Evolutionary conservation across 2,888 invertebrate genomes (phyloP).

Genomic region (Platypus cylindrus): DNA sequence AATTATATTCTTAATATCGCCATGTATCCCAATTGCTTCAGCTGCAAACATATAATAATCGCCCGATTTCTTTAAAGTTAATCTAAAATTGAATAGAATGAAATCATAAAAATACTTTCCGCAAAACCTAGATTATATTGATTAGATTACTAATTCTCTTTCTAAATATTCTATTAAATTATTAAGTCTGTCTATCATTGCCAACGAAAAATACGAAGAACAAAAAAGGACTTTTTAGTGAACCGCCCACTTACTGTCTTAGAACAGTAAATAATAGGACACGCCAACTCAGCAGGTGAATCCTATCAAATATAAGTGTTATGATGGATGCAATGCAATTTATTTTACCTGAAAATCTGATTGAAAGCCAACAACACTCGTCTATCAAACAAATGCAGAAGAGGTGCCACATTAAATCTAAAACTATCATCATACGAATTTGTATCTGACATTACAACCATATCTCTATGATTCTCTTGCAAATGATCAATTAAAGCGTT

Average conservation of each 20-base stretch:
- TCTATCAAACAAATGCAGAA: slow-evolving; percentile 18
- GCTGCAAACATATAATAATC: slow-evolving; percentile 27
- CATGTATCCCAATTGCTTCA: slow-evolving; percentile 22
- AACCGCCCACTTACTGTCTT: too few species aligned
- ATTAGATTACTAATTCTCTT: too few species aligned
- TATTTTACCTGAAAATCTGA: slow-evolving; percentile 22
- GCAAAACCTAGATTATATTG: too few species aligned
- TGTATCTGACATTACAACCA: slow-evolving; percentile 15
- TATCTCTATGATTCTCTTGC: slow-evolving; percentile 18
- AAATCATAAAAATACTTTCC: too few species aligned
- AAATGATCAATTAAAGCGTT: slow-evolving; percentile 18
- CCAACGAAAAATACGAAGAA: too few species aligned
- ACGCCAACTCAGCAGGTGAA: too few species aligned
- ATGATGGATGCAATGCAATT: too few species aligned
- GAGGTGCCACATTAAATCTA: slow-evolving; percentile 16
- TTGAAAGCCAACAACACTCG: slow-evolving; percentile 21
- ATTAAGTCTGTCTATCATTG: too few species aligned
- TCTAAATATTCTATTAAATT: too few species aligned
- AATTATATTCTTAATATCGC: slow-evolving; percentile 21
- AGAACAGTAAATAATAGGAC: too few species aligned
- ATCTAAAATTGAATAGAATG: slow-evolving; percentile 14
- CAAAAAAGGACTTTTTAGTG: too few species aligned
- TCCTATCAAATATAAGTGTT: too few species aligned
- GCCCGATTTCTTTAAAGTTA: slow-evolving; percentile 22
- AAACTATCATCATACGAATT: slow-evolving; percentile 19